phyloP scores from a whole-genome alignment of 2,888 invertebrate genomes.

The Agrochola macilenta region DNA sequence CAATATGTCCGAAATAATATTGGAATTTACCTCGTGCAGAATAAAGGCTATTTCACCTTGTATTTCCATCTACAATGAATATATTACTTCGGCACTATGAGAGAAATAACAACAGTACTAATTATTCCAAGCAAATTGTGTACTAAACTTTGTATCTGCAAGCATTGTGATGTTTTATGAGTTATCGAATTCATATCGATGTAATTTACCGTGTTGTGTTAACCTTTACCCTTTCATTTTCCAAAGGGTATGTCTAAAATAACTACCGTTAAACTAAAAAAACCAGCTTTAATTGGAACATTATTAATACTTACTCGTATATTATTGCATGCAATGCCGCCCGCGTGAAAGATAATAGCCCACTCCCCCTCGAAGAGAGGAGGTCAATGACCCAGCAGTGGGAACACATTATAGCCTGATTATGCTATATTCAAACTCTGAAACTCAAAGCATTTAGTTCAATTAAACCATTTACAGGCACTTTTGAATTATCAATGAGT shows the following conservation, averaged over 20 bases:
- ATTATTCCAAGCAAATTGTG: constrained; percentile 53
- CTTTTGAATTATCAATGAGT: no score
- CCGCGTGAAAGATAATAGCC: no score
- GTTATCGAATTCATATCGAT: constrained; percentile 38
- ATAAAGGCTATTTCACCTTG: constrained; percentile 44
- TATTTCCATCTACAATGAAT: constrained; percentile 30
- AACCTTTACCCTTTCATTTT: neutral
- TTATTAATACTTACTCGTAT: neutral
- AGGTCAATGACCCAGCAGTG: no score
- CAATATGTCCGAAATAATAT: constrained; percentile 25
- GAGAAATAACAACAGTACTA: constrained; percentile 45
- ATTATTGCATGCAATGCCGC: no score
- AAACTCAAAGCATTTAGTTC: no score
- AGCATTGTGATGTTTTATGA: constrained; percentile 33
- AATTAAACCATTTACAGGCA: no score
- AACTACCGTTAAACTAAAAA: no score
- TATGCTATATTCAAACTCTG: no score
- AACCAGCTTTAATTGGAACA: neutral
- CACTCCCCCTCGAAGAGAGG: no score
- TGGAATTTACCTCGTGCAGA: constrained; percentile 37
- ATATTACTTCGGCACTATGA: constrained; percentile 38
- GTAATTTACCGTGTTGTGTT: constrained; percentile 35
- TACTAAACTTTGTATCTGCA: constrained; percentile 28
- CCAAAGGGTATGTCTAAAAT: neutral
- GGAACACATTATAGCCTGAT: no score